Evolutionary conservation across 1,140 invertebrate genomes (phyloP), one percentile per base, ranked within the genome.

Genomic region (Drosophila tsacasi): DNA sequence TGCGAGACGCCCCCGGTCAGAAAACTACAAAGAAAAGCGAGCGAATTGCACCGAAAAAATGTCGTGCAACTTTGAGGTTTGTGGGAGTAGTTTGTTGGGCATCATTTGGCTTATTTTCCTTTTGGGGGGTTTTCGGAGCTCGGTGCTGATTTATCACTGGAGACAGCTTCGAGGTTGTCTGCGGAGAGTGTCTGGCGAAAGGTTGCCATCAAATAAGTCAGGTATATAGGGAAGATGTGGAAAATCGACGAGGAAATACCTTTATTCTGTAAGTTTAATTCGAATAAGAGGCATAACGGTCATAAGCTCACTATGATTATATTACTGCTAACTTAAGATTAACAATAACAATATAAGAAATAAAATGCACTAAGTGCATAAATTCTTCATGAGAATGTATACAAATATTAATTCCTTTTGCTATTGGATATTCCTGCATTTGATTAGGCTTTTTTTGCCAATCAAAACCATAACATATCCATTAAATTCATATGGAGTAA

Each of bases 81-180:
- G 65, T 71, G 67, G 67, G 65, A 69, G 67, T 79, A 39, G 35
- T 65, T 65, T 58, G 30, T 30, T 54, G 50, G 69, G 40, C 63
- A 80, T 64, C 54, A 54, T 65, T 63, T 69, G 52, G n/a, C 49
- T 76, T 37, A 21, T 59, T 76, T 46, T 76, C 47, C 58, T 64
- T 66, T 44, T 32, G n/a, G 32, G 59, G 52, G 39, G 27, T 32
- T 58, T 60, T 30, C 42, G 64, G 49, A 52, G 76, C 57, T 55
- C 19, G 4, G 52, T 52, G 62, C 69, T 86, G 83, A 86, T 86
- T 86, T 86, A 86, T 86, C 79, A 87, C 72, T 81, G 49, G 72
- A 67, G 54, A 71, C 64, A 69, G 67, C 47, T 69, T 13, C 30
- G 65, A 59, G 69, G 52, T 44, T 44, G 54, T 55, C 52, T 23